Base-by-base conservation (phyloP, 1,140 invertebrate genomes). In the Polyergus mexicanus region DNA sequence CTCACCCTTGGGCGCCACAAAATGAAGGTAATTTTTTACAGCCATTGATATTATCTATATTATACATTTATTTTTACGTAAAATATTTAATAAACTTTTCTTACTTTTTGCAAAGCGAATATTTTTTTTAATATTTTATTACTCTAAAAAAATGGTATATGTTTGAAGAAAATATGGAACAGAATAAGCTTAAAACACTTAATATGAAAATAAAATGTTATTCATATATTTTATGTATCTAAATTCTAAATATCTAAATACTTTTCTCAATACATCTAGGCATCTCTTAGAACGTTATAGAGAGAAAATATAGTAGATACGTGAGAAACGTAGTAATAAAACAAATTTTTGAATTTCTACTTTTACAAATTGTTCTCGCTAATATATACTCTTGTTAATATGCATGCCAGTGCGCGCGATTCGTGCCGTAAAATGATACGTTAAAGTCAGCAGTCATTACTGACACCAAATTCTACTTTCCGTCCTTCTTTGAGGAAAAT, bases 1-100 rank as follows among this genome's bases (percentile, higher is more conserved):
- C 94, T 62, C 58, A 71, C 38, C 74, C 91, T 19, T 63, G 88
- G 80, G 86, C 81, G 63, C 58, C 87, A 35, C 76, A 91, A 66
- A 89, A 85, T 66, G 60, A 86, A 92, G 92, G 92, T 93, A 92
- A 91, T 58, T 65, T 10, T 11, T 44, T 8, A 89, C 78, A 35
- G 8, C n/a, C 56, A 16, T 60, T 58, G 19, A 28, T 60, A 74
- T 22, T 16, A 22, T 35, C 3, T 47, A 19, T 25, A 60, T 41
- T 54, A 13, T 56, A 35, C 19, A 35, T 74, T 60, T 44, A 25
- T 4, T 22, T 60, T 47, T 60, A 58, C 2, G 58, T 13, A 58
- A 28, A 51, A 10, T 10, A 35, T 44, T 44, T 76, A 38, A 2
- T 32, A 60, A 76, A 1, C 44, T 63, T 76, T 25, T 11, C n/a